Evolutionary conservation across 1,140 invertebrate genomes (phyloP), one percentile per base, ranked within the genome.

Genomic region (Ephestia elutella): DNA sequence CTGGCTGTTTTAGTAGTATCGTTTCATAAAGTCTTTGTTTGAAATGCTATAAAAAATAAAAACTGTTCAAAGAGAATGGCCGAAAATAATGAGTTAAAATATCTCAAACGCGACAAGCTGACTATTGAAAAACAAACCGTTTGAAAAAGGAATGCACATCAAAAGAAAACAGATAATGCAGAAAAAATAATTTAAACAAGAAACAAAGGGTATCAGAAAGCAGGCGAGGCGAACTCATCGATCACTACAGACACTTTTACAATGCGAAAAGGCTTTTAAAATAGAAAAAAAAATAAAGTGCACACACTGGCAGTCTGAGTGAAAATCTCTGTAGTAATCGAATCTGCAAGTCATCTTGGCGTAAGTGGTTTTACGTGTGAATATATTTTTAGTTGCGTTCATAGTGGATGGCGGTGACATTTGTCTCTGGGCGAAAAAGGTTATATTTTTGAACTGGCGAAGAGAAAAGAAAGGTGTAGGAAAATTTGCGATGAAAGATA

Each of bases 271-370:
- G 38, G n/a, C 38, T 44, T 44, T 44, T 15, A 44, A 32, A 44
- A 44, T 44, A 44, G n/a, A 25, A 44, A 44, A 38, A 38, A 38
- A 44, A 17, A 15, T 44, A 44, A 32, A 32, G 30, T 32, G 30
- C n/a, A n/a, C 38, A 44, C 15, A 44, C 38, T 15, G 13, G 38
- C 38, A 44, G 38, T 44, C 38, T 44, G 38, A 44, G 38, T 44
- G 38, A 44, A 44, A 44, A 44, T 13, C 38, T 44, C 38, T 44
- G 38, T 44, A 44, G 38, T 44, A 44, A 44, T 44, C 38, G 38
- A 44, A 44, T 44, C 38, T 44, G 38, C 38, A 44, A 44, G 38
- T 44, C 38, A 44, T 44, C 38, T 44, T 44, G n/a, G 38, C 38
- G 38, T 44, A 15, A 44, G 38, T 44, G 38, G 38, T 44, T 44